A percentile compares a stretch with the other conserved stretches of the same genome.
Conservation (phyloP, 92 coral and sea anemone genomes). For the Bergia puertoricense region DNA sequence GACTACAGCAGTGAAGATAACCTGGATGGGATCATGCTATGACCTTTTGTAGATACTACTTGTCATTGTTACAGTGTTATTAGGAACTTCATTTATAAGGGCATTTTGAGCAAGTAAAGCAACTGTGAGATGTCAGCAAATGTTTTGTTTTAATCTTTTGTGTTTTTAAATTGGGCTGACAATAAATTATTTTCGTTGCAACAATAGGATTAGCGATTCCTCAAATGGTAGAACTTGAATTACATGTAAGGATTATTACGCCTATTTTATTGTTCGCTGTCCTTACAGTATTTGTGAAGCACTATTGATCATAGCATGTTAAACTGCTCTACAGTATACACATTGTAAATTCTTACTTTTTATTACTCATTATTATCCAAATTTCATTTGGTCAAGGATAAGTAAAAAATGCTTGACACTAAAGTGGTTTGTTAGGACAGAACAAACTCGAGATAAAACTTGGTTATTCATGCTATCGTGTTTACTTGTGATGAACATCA, state of each 20-base stretch:
- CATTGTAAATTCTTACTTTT: too few relatives aligned
- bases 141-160: not conserved
- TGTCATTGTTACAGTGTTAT: not conserved
- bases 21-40: constrained; percentile 62
- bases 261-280: not conserved
- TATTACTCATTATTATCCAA: too few relatives aligned
- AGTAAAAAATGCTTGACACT: not conserved
- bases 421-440: not conserved
- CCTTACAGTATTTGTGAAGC: too few relatives aligned
- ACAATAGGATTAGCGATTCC: not conserved
- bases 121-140: not conserved
- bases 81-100: not conserved
- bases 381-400: too few relatives aligned
- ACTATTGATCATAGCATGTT: too few relatives aligned
- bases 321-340: too few relatives aligned
- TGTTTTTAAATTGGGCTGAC: not conserved
- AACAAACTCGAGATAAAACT: not conserved
- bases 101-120: not conserved
- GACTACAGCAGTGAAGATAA: constrained; percentile 80
- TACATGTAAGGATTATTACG: too few relatives aligned
- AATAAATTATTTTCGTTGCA: not conserved
- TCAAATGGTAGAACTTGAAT: too few relatives aligned
- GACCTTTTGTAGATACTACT: constrained; percentile 15
- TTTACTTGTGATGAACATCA: not conserved
- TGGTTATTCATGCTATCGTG: not conserved